Conservation (phyloP, 2,797 vertebrate species). For the Bovichtus diacanthus region DNA sequence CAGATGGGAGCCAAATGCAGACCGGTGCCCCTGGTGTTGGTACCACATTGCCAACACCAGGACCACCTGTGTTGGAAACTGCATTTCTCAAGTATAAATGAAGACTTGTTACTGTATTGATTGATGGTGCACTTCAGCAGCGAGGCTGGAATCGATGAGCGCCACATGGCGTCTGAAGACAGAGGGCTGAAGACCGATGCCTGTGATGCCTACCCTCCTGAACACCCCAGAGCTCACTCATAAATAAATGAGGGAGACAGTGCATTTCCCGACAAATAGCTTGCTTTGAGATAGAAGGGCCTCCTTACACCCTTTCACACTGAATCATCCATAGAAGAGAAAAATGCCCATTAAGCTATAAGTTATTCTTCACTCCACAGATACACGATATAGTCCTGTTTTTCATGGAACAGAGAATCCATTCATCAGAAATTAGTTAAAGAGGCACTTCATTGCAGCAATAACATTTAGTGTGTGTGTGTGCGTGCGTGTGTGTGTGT, state of each 20-base stretch:
- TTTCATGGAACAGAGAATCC: slow-evolving; percentile 13
- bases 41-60: slow-evolving; percentile 44
- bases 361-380: background rate
- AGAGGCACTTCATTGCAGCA: slow-evolving; percentile 36
- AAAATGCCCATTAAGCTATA: background rate
- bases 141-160: slow-evolving; percentile 82
- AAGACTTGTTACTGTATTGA: slow-evolving; percentile 88
- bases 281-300: slow-evolving; percentile 46
- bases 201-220: slow-evolving; percentile 67
- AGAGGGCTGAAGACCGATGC: slow-evolving; percentile 74
- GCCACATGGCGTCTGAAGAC: slow-evolving; percentile 73
- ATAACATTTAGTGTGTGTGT: slow-evolving; percentile 34
- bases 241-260: slow-evolving; percentile 78
- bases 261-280: slow-evolving; percentile 59
- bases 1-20: slow-evolving; percentile 41
- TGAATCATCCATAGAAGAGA: slow-evolving; percentile 18
- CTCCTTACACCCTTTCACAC: slow-evolving; percentile 18
- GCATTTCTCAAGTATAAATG: slow-evolving; percentile 84
- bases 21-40: background rate
- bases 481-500: background rate
- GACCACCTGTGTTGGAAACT: slow-evolving; percentile 72
- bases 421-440: slow-evolving; percentile 44
- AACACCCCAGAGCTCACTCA: slow-evolving; percentile 75
- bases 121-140: slow-evolving; percentile 80
- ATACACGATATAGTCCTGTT: background rate